Conservation (phyloP, 2,888 invertebrate genomes). For the Sesamia inferens region DNA sequence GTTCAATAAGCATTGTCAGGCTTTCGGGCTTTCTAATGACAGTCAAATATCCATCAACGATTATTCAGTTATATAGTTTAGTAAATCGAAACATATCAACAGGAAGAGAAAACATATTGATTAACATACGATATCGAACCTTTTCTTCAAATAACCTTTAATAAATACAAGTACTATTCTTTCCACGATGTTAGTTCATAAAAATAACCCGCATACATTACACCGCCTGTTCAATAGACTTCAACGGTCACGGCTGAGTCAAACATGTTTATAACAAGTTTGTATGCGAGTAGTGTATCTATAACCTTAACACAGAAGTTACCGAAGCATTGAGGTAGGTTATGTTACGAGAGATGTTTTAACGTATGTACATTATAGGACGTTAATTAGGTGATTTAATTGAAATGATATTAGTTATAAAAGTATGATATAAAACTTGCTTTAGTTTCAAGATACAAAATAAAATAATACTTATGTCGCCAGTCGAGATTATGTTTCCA, state of each 20-base stretch:
- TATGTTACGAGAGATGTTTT: slow-evolving; percentile 41
- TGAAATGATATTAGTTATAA: no score
- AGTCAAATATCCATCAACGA: no score
- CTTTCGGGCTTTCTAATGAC: no score
- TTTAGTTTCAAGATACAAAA: no score
- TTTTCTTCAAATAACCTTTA: not conserved
- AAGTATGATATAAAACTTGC: no score
- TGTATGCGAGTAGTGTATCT: slow-evolving; percentile 31
- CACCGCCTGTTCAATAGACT: slow-evolving; percentile 27
- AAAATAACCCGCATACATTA: slow-evolving; percentile 3
- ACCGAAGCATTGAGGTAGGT: slow-evolving; percentile 60
- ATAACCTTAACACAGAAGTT: slow-evolving; percentile 43
- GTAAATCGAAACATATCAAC: not conserved
- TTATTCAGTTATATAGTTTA: not conserved
- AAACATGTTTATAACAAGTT: slow-evolving; percentile 21
- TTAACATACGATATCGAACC: not conserved
- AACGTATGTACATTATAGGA: not conserved
- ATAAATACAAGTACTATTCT: slow-evolving; percentile 7
- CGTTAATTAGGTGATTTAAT: not conserved
- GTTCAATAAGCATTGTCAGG: no score
- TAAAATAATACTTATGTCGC: no score
- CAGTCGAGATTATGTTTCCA: no score
- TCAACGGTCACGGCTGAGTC: not conserved
- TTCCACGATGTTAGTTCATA: slow-evolving; percentile 19
- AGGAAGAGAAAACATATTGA: not conserved